Percentiles rank a stretch among this genome's conserved stretches.
Evolutionary conservation across 2,797 vertebrate genomes (phyloP).

Genomic region (Cottoperca gobio): DNA sequence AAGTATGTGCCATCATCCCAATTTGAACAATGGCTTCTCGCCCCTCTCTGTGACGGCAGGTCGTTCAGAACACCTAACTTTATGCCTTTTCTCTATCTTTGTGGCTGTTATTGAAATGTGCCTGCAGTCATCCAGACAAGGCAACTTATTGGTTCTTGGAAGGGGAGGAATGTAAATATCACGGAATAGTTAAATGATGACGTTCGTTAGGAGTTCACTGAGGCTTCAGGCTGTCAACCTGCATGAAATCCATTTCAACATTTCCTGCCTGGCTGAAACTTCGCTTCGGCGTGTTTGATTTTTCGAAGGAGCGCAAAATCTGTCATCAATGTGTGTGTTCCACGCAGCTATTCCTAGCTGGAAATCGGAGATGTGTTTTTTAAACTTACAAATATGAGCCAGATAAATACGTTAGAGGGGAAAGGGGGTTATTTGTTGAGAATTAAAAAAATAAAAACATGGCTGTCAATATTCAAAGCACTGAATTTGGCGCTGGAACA

Average conservation of each 20-base stretch:
- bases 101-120: slow-evolving; percentile 16
- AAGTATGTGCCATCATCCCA: too few relatives aligned
- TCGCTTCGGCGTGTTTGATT: slow-evolving; percentile 23
- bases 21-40: too few relatives aligned
- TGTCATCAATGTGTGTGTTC: slow-evolving; percentile 40
- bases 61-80: background rate
- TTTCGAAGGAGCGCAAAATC: slow-evolving; percentile 39
- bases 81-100: background rate
- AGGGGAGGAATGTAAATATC: slow-evolving; percentile 34
- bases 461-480: slow-evolving; percentile 27
- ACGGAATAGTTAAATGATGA: slow-evolving; percentile 32
- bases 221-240: slow-evolving; percentile 1
- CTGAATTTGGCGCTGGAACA: slow-evolving; percentile 10
- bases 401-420: background rate
- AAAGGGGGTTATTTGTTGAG: slow-evolving; percentile 13
- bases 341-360: slow-evolving; percentile 19
- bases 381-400: background rate
- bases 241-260: slow-evolving; percentile 28
- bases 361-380: slow-evolving; percentile 9
- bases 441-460: too few relatives aligned
- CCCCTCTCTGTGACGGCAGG: too few relatives aligned
- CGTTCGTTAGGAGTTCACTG: background rate
- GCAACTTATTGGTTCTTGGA: slow-evolving; percentile 2
- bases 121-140: background rate
- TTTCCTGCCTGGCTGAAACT: slow-evolving; percentile 20